Evolutionary conservation across 2,888 invertebrate genomes (phyloP), one percentile per base, ranked within the genome.

Genomic region (Tetragonula carbonaria): DNA sequence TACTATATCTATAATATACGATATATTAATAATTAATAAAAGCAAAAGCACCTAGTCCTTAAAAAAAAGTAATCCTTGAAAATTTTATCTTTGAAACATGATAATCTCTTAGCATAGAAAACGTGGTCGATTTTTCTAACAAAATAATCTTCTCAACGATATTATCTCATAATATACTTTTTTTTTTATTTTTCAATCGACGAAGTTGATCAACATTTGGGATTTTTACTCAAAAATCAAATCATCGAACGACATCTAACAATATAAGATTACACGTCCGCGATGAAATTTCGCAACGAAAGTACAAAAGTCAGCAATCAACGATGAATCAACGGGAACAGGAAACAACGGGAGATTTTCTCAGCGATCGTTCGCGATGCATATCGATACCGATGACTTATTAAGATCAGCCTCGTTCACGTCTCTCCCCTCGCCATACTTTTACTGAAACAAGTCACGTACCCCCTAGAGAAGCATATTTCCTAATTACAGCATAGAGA

Each of bases 401-500:
- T 66, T 76, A 76, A 55, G 57, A 66, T 63, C 55, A 63, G 18
- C n/a, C 75, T 50, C 82, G 66, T 78, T 78, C 73, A 33, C 53
- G 74, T 59, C 16, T 62, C 28, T 16, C 21, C 21, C 45, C 45
- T 45, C 8, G 8, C 8, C 45, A 33, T 72, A 62, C 53, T 68
- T 74, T 72, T 78, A 59, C 16, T 8, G 45, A 67, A 85, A 79
- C 75, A 38, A 82, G 70, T 77, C 74, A 74, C 62, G 78, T 79
- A 53, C 38, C 38, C n/a, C 45, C 59, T 45, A 45, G 45, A 74
- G 76, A 50, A 74, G 62, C 84, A 74, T 66, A 68, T 74, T 68
- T 74, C 74, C 68, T 87, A 82, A 87, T 87, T 87, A 82, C 63
- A 80, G 77, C 71, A 80, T n/a, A 65, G 70, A 62, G 76, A 76